These are phyloP conservation scores for Furnarius figulus DNA, from an alignment of 2,113 vertebrate species.

Conservation along the genomic window DNA sequence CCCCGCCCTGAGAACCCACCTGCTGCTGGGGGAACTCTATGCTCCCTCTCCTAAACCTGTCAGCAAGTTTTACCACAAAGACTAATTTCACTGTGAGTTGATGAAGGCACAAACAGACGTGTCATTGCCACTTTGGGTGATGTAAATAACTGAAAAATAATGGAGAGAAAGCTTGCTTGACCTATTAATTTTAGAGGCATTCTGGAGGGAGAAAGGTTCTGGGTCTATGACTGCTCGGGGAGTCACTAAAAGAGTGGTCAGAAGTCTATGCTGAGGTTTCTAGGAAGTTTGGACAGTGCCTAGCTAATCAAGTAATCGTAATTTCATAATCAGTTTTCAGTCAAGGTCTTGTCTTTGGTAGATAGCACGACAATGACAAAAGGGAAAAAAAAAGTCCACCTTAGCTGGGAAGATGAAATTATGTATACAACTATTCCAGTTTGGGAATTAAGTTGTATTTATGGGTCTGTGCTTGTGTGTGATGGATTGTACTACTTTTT, in stretches of 20 bases:
- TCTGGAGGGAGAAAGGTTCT: neutral
- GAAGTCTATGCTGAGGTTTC: neutral
- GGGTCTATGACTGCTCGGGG: neutral
- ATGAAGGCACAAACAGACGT: neutral
- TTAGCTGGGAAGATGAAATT: neutral
- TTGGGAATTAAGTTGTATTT: neutral
- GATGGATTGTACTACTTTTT: neutral
- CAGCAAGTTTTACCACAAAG: neutral
- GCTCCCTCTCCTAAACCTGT: neutral
- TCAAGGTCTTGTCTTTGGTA: neutral
- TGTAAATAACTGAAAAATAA: constrained; percentile 9
- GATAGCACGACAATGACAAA: neutral
- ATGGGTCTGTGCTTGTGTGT: neutral
- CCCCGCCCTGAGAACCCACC: neutral
- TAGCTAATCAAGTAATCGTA: neutral
- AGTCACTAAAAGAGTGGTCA: neutral
- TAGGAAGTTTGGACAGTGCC: neutral
- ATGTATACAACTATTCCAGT: no score
- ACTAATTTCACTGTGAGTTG: neutral
- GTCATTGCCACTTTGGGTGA: neutral
- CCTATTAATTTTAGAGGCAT: neutral
- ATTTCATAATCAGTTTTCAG: neutral
- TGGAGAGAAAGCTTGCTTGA: neutral
- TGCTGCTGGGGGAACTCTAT: neutral
- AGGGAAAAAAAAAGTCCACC: neutral